Percentiles rank a stretch among this genome's conserved stretches.
These are phyloP conservation scores for Danaus melanippus DNA, from an alignment of 1,140 invertebrate genomes.

Conservation along the genomic window DNA sequence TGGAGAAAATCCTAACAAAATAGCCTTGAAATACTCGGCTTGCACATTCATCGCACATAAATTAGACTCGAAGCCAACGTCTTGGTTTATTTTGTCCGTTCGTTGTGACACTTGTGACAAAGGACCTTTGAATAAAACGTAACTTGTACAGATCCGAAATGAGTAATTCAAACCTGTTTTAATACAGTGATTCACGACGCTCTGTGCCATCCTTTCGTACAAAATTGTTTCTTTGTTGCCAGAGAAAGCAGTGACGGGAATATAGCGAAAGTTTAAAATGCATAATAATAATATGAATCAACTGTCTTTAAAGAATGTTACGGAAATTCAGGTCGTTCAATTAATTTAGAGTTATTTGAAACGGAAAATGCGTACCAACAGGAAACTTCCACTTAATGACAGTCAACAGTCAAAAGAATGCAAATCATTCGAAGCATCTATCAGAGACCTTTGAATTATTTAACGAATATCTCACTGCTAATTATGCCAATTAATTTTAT, in stretches of 20 bases:
- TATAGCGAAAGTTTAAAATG: too few species aligned
- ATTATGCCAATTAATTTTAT: conserved; percentile 5
- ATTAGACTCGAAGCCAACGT: conserved; percentile 30
- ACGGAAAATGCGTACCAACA: too few species aligned
- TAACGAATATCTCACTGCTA: conserved; percentile 2
- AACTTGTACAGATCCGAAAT: conserved; percentile 23
- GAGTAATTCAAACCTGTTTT: conserved; percentile 40
- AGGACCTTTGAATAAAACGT: conserved; percentile 39
- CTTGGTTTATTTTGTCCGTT: conserved; percentile 28
- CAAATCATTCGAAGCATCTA: not conserved
- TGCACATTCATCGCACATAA: conserved; percentile 33
- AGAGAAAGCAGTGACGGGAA: not conserved
- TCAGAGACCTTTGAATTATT: conserved; percentile 4
- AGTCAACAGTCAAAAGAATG: conserved; percentile 3
- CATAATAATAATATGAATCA: too few species aligned
- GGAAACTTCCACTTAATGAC: not conserved
- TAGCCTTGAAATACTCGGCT: conserved; percentile 21
- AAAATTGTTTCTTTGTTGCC: conserved; percentile 29
- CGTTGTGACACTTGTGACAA: conserved; percentile 34
- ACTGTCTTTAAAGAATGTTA: too few species aligned
- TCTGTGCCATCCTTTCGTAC: conserved; percentile 12
- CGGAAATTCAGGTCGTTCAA: too few species aligned
- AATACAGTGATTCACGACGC: conserved; percentile 35
- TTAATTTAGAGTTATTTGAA: too few species aligned
- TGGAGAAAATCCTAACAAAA: conserved; percentile 28